Base-by-base conservation (phyloP, 2,888 invertebrate species). In the Euproctis similis region DNA sequence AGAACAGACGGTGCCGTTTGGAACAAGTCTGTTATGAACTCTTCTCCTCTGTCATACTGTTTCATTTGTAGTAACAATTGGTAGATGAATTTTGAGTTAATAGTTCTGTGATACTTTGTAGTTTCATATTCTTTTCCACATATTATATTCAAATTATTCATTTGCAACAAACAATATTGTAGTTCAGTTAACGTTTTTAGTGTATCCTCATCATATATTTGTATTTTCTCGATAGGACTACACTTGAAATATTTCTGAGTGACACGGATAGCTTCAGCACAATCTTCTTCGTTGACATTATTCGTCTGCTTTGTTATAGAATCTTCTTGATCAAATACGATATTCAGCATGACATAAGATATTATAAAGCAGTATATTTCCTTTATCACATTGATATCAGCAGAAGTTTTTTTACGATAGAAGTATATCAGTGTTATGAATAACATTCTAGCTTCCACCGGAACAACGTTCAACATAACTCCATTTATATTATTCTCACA, bases 101-200 rank as follows among this genome's bases (percentile, higher is more conserved):
- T 59, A 0, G 47, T 39, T 28, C 39, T 53, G 9, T 45, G 45
- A 24, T 58, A 64, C 4, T 34, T 22, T 1, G 53, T 53, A 0
- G 42, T 28, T 22, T 24, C 11, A 28, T 41, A 61, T 0, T 54
- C 39, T 2, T 24, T 31, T 0, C 64, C 68, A 31, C 69, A 69
- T 3, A 69, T 21, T n/a, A 8, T 36, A 19, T 69, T 69, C 26
- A 69, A 42, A 30, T 52, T 28, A 39, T 68, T 64, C 22, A 69
- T 26, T 1, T 59, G 50, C 2, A 39, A 10, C 1, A 69, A 29
- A 26, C 64, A 64, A 20, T 46, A 48, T 11, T 66, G 54, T 2
- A 65, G 54, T 24, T 67, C 56, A 0, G 44, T 30, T 2, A 63
- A 40, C 0, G 45, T 45, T 21, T 52, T 49, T 10, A 50, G 8